Evolutionary conservation across 1,140 invertebrate species (phyloP), one percentile per base, ranked within the genome.

Genomic region (Drosophila kikkawai): DNA sequence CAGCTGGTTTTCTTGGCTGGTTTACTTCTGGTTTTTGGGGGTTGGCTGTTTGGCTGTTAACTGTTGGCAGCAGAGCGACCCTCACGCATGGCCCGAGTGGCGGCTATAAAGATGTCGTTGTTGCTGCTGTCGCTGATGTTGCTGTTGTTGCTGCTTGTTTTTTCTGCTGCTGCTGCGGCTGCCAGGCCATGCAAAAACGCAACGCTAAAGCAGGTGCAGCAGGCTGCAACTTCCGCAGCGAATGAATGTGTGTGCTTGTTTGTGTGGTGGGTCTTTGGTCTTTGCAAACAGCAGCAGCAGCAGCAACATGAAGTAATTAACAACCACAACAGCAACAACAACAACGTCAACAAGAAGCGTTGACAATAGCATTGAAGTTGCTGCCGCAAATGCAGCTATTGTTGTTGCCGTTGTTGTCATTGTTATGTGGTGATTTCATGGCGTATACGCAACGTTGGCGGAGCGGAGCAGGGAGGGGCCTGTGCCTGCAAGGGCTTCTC

Each of bases 201-300:
- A 91, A 88, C 79, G 80, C 69, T 73, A 75, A 85, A 90, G 85
- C 85, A 90, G 85, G 85, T 90, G 85, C 86, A 90, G 85, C 86
- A 90, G 85, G 81, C 55, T 84, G 68, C 66, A 90, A 90, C 86
- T 90, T 90, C 85, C 85, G 85, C 85, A 90, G 79, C 77, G 76
- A 70, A 65, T 66, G 51, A 75, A 60, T 75, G 41, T 63, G 58
- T 60, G 44, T 48, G 68, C 51, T 56, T 67, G 56, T 57, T 51
- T 67, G 64, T 76, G 73, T 75, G 74, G 58, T 81, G 79, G 56
- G 51, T 81, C 79, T 80, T 80, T 80, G 56, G 51, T 80, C 78
- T 80, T 80, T 80, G 75, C 71, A 83, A 83, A 79, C 75, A 82
- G 64, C 60, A 57, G 60, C 65, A 65, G 70, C 37, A 61, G 73